These are phyloP conservation scores for Vandiemenella viatica DNA, from an alignment of 2,888 invertebrate species.

Conservation along the genomic window DNA sequence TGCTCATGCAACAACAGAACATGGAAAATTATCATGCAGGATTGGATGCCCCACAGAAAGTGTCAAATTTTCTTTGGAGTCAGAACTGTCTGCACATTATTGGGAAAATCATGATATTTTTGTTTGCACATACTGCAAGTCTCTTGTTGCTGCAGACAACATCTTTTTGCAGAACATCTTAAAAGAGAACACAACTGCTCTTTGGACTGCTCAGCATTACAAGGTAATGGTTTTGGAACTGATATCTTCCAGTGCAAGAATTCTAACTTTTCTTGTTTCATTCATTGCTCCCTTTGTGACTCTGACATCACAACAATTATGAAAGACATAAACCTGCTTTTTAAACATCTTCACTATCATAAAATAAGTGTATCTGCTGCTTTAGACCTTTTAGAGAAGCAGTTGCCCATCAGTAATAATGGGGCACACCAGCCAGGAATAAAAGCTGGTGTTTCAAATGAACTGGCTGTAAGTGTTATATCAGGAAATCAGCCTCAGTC, in stretches of 20 bases:
- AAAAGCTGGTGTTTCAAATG: not conserved
- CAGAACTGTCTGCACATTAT: conserved; percentile 12
- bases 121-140: conserved; percentile 13
- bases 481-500: not conserved
- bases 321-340: conserved; percentile 12
- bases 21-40: conserved; percentile 12
- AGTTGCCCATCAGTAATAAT: not conserved
- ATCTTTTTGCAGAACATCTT: conserved; percentile 10
- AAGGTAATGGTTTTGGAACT: conserved; percentile 3
- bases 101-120: conserved; percentile 9
- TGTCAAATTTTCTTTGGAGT: conserved; percentile 11
- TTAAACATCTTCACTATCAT: conserved; percentile 15
- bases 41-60: conserved; percentile 7
- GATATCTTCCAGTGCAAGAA: conserved; percentile 4
- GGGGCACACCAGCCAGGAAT: not conserved
- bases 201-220: conserved; percentile 2
- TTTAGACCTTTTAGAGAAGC: conserved; percentile 7
- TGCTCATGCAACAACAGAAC: conserved; percentile 10
- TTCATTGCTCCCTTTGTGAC: conserved; percentile 12
- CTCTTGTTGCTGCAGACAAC: conserved; percentile 9
- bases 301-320: conserved; percentile 11
- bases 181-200: conserved; percentile 9
- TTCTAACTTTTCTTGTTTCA: conserved; percentile 3
- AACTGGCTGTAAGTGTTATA: not conserved
- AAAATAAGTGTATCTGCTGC: conserved; percentile 11